Evolutionary conservation across 1,140 invertebrate genomes (phyloP).

Genomic region (Heliconius eleuchia): DNA sequence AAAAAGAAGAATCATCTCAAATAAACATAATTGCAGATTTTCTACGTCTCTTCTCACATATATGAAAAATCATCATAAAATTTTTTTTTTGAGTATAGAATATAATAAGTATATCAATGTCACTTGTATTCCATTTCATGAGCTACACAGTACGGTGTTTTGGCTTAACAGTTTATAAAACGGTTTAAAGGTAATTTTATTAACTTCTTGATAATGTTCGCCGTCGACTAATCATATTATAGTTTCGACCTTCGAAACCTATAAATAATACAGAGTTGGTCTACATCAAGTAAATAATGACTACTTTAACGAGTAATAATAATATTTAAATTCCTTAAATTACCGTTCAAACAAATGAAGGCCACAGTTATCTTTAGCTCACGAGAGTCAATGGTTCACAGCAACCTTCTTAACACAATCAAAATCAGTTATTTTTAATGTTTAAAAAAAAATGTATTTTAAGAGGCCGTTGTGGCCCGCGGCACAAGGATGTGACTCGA

Average conservation of each 20-base stretch:
- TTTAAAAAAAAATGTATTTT: too few relatives aligned
- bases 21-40: too few relatives aligned
- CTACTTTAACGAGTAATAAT: background rate
- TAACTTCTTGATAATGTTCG: background rate
- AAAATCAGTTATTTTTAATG: too few relatives aligned
- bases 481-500: too few relatives aligned
- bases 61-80: too few relatives aligned
- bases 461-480: too few relatives aligned
- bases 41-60: too few relatives aligned
- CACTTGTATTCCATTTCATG: too few relatives aligned
- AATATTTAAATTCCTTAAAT: background rate
- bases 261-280: slow-evolving; percentile 22
- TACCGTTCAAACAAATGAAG: background rate
- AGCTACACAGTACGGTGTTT: background rate
- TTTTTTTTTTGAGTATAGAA: too few relatives aligned
- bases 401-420: background rate
- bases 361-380: background rate
- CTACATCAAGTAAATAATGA: background rate
- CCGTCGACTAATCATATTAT: slow-evolving; percentile 16
- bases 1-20: too few relatives aligned
- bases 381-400: background rate
- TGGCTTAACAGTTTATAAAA: slow-evolving; percentile 5
- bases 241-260: slow-evolving; percentile 13
- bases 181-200: background rate
- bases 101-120: too few relatives aligned